Base-by-base conservation (phyloP, 1,140 invertebrate species). In the Saccostrea glomerata region DNA sequence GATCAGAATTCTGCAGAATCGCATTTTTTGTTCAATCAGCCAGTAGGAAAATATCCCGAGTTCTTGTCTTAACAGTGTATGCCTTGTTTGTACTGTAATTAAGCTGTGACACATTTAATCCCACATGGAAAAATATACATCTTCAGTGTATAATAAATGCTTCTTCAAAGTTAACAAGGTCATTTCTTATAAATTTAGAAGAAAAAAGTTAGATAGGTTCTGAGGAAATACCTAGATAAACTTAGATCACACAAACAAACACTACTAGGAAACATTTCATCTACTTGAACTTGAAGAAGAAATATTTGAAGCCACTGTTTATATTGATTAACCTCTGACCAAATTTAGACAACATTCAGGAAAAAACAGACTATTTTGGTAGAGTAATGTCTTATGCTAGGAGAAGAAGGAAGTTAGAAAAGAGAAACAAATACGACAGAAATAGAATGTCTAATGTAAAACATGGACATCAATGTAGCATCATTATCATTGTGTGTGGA, bases 361-460 rank as follows among this genome's bases (percentile, higher is more conserved):
- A 77, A 77, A 77, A 77, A 77, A 77, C 70, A 77, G 25, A 77
- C 70, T 77, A 77, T 23, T 77, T 77, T 73, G 23, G 15, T 36
- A 77, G 12, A 30, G 70, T 77, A 77, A 77, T 77, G 70, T 77
- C 70, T 77, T 36, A 30, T 36, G 30, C 30, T 25, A 77, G 9
- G 23, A 77, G 25, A 36, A 77, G 25, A 77, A 77, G 70, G 70
- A 77, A 77, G 70, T 77, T 23, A 17, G 30, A 77, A 36, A 77
- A 77, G 25, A 77, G 70, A 77, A 77, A 77, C 70, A 77, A 77
- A 77, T 30, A 77, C 36, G 30, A 77, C 25, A 12, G 30, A 36
- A 77, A 77, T 77, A 77, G 70, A 77, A 77, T 12, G 30, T 36
- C 70, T 30, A 6, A 17, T 36, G 70, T 36, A 13, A 77, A 30